Evolutionary conservation across 2,113 vertebrate genomes (phyloP), one percentile per base, ranked within the genome.

Genomic region (Varanus salvator): DNA sequence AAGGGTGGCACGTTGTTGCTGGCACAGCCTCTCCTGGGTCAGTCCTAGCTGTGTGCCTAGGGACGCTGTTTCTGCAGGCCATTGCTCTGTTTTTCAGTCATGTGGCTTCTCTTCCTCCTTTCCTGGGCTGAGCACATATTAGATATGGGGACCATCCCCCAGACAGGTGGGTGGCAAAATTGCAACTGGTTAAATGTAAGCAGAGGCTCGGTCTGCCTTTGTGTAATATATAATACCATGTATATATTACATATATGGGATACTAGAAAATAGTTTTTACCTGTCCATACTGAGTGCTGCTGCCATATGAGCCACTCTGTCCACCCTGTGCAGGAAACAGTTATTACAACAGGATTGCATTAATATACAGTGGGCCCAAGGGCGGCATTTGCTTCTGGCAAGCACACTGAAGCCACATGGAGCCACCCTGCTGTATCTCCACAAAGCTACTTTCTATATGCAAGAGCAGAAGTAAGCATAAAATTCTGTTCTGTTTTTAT

Each of bases 271-370:
- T 3, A n/a, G 19, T 44, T 15, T 38, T 60, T 76, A 75, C 85
- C 85, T 86, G 85, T 38, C 71, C 85, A 86, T 86, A 76, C 9
- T 86, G 85, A 8, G 52, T 60, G 54, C 69, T 74, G 66, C 82
- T 0, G 5, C 82, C 83, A 52, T 52, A 85, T 44, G 83, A 71
- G 23, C 83, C 83, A 50, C 83, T 71, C 66, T 84, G 60, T 48
- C 82, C 82, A 29, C 15, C 25, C 25, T 85, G 66, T 85, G 50
- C 19, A 85, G 66, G n/a, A 69, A 85, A 52, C 31, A 50, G 11
- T 52, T 44, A 84, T 54, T 80, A 60, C n/a, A 27, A 38, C 29
- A 84, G 80, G 15, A 57, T 8, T 27, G 52, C 17, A 6, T 44
- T 66, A 64, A 64, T 64, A 44, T 44, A 44, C 38, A 44, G 38